Evolutionary conservation across 2,888 invertebrate genomes (phyloP).

Genomic region (Crocallis elinguaria): DNA sequence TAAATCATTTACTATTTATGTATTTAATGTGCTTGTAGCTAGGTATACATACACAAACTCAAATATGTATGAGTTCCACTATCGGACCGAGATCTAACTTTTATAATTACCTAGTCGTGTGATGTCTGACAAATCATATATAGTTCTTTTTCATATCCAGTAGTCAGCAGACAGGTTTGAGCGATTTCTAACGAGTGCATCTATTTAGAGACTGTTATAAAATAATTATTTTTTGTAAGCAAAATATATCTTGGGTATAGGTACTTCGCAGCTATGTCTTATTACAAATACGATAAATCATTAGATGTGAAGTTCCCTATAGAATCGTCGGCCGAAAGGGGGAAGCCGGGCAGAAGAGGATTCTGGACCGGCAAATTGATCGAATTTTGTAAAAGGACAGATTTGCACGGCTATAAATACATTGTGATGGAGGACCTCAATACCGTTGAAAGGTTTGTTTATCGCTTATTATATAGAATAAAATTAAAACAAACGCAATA

Average conservation of each 20-base stretch:
- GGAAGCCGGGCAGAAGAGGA: slow-evolving; percentile 40
- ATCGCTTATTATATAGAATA: neutral
- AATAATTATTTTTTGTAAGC: neutral
- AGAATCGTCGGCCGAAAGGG: slow-evolving; percentile 16
- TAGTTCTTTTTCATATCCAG: neutral
- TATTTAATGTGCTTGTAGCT: slow-evolving; percentile 4
- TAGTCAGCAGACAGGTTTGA: neutral
- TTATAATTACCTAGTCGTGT: slow-evolving; percentile 57
- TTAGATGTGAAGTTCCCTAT: slow-evolving; percentile 15
- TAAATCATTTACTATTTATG: too few relatives aligned
- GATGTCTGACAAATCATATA: slow-evolving; percentile 33
- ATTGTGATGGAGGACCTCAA: slow-evolving; percentile 85
- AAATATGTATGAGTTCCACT: slow-evolving; percentile 43
- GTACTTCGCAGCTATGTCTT: slow-evolving; percentile 17
- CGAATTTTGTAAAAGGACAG: slow-evolving; percentile 88
- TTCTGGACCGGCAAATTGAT: slow-evolving; percentile 56
- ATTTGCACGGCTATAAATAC: slow-evolving; percentile 89
- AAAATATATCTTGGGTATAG: too few relatives aligned
- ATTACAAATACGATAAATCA: slow-evolving; percentile 5
- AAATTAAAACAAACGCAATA: neutral
- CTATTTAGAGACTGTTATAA: neutral
- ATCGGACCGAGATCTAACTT: slow-evolving; percentile 54
- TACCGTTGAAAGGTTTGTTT: slow-evolving; percentile 81
- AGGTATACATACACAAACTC: too few relatives aligned
- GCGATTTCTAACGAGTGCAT: neutral